Conservation (phyloP, 2,888 invertebrate genomes). For the Balanococcus diminutus region DNA sequence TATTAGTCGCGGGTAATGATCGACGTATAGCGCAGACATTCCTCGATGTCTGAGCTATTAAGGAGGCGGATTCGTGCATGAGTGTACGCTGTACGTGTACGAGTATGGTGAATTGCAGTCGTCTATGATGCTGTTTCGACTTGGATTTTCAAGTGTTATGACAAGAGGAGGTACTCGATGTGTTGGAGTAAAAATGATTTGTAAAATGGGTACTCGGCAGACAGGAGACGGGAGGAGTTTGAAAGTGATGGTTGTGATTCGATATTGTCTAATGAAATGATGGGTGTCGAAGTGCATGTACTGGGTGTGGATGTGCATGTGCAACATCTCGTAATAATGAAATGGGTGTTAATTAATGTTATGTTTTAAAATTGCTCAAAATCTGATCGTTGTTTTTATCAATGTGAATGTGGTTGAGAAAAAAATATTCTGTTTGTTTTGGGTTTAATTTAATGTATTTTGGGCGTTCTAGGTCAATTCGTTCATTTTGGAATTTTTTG, state of each 20-base stretch:
- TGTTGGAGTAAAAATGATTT: background rate
- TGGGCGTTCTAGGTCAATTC: too few relatives aligned
- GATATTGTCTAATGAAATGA: background rate
- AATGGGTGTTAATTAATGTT: too few relatives aligned
- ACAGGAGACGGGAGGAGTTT: background rate
- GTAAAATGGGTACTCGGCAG: too few relatives aligned
- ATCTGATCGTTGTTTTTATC: too few relatives aligned
- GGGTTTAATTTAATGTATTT: too few relatives aligned
- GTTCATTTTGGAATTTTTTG: too few relatives aligned
- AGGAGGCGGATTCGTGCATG: constrained; percentile 2
- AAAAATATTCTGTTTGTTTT: too few relatives aligned
- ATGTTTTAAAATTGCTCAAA: too few relatives aligned
- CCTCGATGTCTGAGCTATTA: constrained; percentile 15
- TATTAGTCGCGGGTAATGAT: background rate
- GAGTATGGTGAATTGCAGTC: background rate
- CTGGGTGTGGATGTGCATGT: too few relatives aligned
- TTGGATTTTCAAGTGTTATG: background rate
- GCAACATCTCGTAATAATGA: too few relatives aligned
- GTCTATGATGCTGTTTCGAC: background rate
- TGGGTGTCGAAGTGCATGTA: background rate
- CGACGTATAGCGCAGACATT: background rate
- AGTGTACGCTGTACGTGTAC: background rate
- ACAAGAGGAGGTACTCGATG: background rate
- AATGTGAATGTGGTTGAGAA: too few relatives aligned
- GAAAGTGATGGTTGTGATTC: background rate